Percentiles rank a stretch among this genome's conserved stretches.
Conservation (phyloP, 1,140 invertebrate species). For the Coptotermes formosanus region DNA sequence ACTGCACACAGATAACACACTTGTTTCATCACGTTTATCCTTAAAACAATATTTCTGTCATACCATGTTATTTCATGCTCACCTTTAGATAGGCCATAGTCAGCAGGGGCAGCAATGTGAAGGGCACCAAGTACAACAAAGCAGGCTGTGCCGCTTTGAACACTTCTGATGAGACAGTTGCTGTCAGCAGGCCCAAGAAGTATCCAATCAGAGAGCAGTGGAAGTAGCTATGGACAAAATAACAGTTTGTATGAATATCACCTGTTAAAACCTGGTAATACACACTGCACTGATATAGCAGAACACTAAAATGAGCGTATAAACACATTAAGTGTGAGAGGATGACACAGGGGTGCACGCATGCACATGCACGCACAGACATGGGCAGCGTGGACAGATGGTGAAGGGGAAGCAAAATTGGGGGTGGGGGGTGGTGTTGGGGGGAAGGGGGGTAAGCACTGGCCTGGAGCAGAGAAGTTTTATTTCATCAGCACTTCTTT, state of each 20-base stretch:
- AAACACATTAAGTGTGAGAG: too few relatives aligned
- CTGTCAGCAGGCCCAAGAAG: slow-evolving; percentile 93
- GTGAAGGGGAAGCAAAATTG: too few relatives aligned
- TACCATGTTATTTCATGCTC: slow-evolving; percentile 37
- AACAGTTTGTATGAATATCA: neutral
- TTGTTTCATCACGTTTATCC: neutral
- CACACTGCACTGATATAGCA: neutral
- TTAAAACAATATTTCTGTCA: neutral
- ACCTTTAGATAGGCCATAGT: slow-evolving; percentile 98
- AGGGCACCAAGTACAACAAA: slow-evolving; percentile 93
- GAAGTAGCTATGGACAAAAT: slow-evolving; percentile 67
- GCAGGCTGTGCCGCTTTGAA: slow-evolving; percentile 98
- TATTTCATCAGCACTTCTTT: too few relatives aligned
- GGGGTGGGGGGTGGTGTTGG: too few relatives aligned
- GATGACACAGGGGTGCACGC: too few relatives aligned
- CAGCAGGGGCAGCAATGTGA: slow-evolving; percentile 90
- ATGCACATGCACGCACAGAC: too few relatives aligned
- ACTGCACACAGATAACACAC: neutral
- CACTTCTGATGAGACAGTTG: slow-evolving; percentile 94
- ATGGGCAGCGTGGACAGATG: too few relatives aligned
- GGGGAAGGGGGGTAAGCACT: too few relatives aligned
- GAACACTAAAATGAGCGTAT: too few relatives aligned
- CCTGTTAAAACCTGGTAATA: neutral
- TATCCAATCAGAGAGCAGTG: slow-evolving; percentile 98
- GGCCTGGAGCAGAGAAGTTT: too few relatives aligned